Conservation (phyloP, 2,113 vertebrate species). For the Nothocercus nigrocapillus region DNA sequence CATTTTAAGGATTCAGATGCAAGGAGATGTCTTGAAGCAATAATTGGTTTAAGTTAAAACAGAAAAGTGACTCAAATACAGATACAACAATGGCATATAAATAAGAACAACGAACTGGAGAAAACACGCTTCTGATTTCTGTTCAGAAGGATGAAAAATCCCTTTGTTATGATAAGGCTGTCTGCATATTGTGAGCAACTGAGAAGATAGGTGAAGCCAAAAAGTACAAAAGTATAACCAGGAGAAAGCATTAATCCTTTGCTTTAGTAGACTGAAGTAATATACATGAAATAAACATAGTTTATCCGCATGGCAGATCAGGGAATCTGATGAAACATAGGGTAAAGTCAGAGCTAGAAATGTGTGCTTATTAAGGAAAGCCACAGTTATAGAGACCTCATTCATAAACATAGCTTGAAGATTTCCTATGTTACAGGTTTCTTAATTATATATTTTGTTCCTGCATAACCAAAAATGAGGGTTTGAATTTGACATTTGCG, state of each 20-base stretch:
- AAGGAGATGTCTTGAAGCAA: neutral
- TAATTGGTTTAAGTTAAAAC: neutral
- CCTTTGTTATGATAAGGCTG: neutral
- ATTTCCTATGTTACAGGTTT: neutral
- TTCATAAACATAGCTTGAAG: neutral
- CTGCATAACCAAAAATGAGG: neutral
- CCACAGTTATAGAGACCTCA: neutral
- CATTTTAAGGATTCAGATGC: neutral
- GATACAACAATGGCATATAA: neutral
- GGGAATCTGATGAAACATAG: neutral
- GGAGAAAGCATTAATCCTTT: neutral
- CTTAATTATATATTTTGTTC: neutral
- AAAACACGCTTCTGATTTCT: neutral
- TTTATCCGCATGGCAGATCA: neutral
- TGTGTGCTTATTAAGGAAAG: neutral
- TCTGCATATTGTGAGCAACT: neutral
- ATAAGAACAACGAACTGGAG: neutral
- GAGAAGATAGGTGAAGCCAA: neutral
- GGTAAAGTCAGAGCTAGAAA: neutral
- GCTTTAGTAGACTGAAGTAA: neutral
- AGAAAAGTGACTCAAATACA: neutral
- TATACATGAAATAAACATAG: neutral
- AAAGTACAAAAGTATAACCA: neutral
- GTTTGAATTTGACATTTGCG: neutral
- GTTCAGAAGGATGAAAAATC: neutral